Evolutionary conservation across 2,113 vertebrate genomes (phyloP).

Genomic region (Poicephalus meyeri): DNA sequence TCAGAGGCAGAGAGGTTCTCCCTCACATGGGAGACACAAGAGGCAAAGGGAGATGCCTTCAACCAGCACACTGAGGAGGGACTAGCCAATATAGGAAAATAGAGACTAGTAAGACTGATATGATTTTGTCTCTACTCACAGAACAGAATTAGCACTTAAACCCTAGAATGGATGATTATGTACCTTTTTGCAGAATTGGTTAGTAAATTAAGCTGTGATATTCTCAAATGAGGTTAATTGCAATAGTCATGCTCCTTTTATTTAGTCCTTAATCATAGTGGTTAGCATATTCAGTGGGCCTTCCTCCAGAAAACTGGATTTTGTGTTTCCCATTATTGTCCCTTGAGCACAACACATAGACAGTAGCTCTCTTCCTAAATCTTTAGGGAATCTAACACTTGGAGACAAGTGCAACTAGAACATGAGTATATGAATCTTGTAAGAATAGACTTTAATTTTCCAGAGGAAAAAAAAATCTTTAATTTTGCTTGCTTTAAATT

Average conservation of each 20-base stretch:
- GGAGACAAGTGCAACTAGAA: background rate
- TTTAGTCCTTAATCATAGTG: background rate
- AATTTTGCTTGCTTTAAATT: background rate
- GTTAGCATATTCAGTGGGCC: background rate
- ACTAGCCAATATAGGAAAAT: rapidly evolving
- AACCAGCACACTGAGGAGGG: background rate
- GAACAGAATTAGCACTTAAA: background rate
- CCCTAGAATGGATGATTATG: background rate
- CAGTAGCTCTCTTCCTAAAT: background rate
- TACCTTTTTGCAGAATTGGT: background rate
- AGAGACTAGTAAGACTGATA: background rate
- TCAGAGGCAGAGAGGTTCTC: background rate
- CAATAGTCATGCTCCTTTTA: background rate
- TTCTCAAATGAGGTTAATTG: background rate
- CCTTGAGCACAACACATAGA: background rate
- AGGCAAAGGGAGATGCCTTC: background rate
- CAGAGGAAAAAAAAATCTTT: background rate
- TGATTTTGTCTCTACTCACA: background rate
- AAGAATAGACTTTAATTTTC: background rate
- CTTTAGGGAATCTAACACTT: background rate
- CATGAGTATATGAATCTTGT: background rate
- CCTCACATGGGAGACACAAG: rapidly evolving
- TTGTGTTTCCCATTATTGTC: background rate
- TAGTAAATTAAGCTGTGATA: background rate
- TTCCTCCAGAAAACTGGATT: background rate